Percentiles rank a stretch among this genome's conserved stretches.
These are phyloP conservation scores for Pangasianodon hypophthalmus DNA, from an alignment of 2,113 vertebrate genomes.

Conservation along the genomic window DNA sequence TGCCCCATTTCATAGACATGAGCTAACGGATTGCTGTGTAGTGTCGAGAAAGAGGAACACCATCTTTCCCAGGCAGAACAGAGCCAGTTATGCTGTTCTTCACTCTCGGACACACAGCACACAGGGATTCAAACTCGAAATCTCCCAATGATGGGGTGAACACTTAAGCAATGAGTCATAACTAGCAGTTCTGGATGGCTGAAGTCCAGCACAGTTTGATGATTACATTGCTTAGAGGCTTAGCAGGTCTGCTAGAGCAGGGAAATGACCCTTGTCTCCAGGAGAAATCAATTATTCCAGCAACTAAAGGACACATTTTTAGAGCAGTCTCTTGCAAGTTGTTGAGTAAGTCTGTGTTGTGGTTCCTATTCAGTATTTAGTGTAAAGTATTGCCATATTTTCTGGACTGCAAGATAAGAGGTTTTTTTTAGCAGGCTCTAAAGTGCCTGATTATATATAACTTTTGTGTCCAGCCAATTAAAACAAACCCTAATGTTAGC, in stretches of 20 bases:
- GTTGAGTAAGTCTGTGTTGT: neutral
- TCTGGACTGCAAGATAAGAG: neutral
- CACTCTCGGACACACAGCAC: neutral
- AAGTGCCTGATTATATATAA: neutral
- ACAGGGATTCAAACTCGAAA: neutral
- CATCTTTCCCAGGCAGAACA: neutral
- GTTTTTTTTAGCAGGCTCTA: neutral
- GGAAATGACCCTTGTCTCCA: neutral
- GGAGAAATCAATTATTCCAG: conserved; percentile 6
- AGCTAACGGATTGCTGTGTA: neutral
- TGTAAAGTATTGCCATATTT: neutral
- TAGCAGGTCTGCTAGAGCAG: neutral
- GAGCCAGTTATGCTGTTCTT: neutral
- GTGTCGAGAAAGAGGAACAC: neutral
- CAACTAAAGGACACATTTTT: neutral
- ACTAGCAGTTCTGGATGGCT: neutral
- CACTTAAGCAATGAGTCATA: neutral
- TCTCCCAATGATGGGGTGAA: neutral
- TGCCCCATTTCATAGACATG: neutral
- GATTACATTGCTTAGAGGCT: neutral
- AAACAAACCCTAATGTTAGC: neutral
- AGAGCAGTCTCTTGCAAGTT: neutral
- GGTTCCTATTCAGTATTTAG: neutral
- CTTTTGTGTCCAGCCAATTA: neutral
- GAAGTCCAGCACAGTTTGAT: neutral